Percentiles rank a stretch among this genome's conserved stretches.
These are phyloP conservation scores for Orthosia gothica DNA, from an alignment of 2,888 invertebrate genomes.

Conservation along the genomic window DNA sequence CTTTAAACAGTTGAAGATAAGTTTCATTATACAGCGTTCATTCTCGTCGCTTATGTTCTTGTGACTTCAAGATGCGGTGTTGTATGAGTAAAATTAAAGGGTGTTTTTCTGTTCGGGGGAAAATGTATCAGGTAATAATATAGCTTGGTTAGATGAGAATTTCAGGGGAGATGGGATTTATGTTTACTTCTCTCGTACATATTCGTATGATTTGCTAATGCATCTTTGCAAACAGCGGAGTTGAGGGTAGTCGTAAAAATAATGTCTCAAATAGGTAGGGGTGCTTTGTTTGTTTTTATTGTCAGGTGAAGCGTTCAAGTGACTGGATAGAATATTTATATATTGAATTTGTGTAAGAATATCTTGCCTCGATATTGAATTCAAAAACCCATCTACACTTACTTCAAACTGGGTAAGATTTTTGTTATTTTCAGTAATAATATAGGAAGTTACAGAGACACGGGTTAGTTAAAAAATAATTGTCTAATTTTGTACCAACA, in stretches of 20 bases:
- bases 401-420: neutral
- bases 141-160: constrained; percentile 80
- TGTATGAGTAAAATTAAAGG: constrained; percentile 83
- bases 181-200: constrained; percentile 73
- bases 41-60: constrained; percentile 33
- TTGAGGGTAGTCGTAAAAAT: constrained; percentile 53
- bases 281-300: constrained; percentile 55
- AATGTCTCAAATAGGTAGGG: constrained; percentile 26
- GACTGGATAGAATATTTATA: neutral
- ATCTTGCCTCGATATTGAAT: neutral
- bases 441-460: neutral
- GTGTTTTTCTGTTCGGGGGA: constrained; percentile 83
- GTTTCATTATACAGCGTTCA: constrained; percentile 11
- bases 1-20: neutral
- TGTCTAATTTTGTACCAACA: neutral
- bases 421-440: neutral
- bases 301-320: constrained; percentile 24
- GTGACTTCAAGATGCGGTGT: constrained; percentile 34
- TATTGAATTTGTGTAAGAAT: neutral
- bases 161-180: constrained; percentile 79
- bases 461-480: no score
- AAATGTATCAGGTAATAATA: constrained; percentile 86
- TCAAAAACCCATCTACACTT: neutral
- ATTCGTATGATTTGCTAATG: constrained; percentile 76
- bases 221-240: constrained; percentile 71